Evolutionary conservation across 37 sponge, comb jelly and placozoan genomes (phyloP).

Genomic region (Aphrocallistes beatrix): DNA sequence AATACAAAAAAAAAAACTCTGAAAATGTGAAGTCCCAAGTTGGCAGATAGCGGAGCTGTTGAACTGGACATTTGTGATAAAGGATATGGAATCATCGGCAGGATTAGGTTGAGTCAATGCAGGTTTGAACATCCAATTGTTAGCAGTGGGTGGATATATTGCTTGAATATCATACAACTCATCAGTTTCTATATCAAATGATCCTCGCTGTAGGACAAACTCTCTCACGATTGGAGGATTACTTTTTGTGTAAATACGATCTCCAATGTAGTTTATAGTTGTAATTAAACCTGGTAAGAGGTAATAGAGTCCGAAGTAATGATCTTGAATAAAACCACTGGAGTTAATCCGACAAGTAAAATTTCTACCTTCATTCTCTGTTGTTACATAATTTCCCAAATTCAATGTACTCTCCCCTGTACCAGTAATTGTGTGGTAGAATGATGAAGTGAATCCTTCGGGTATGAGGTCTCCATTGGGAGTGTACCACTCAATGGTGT

Average conservation of each 20-base stretch:
- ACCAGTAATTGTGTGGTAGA: not conserved
- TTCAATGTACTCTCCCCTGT: not conserved
- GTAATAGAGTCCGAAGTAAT: not conserved
- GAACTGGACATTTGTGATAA: not conserved
- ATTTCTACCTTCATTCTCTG: not conserved
- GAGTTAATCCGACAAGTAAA: not conserved
- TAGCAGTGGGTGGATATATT: not conserved
- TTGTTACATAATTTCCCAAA: not conserved
- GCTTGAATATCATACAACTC: not conserved
- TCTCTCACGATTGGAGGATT: not conserved
- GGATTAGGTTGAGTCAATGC: not conserved
- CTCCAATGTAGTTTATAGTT: not conserved
- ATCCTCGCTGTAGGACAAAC: not conserved
- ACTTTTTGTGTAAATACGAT: not conserved
- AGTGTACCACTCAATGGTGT: not conserved
- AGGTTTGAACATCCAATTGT: not conserved
- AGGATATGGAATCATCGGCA: not conserved
- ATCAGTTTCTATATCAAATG: not conserved
- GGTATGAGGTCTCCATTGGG: not conserved
- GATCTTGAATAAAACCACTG: not conserved
- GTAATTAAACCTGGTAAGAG: not conserved
- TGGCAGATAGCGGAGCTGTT: not conserved
- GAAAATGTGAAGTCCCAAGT: not conserved
- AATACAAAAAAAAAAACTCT: not conserved
- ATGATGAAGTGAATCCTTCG: not conserved